These are phyloP conservation scores for Drosophila arizonae DNA, from an alignment of 1,140 invertebrate species.

Conservation along the genomic window DNA sequence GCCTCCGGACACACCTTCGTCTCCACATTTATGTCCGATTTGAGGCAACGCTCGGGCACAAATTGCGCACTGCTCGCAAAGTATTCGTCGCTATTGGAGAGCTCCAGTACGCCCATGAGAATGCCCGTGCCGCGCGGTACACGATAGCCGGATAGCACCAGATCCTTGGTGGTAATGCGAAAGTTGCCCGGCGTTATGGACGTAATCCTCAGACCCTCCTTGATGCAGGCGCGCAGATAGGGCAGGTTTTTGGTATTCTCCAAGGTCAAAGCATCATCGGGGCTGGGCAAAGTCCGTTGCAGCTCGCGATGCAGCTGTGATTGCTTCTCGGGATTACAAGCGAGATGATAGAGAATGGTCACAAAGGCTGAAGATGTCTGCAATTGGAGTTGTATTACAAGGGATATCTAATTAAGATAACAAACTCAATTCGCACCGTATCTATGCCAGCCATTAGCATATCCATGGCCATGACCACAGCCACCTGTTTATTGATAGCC, in stretches of 20 bases:
- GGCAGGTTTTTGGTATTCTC: slow-evolving; percentile 81
- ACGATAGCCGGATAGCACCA: slow-evolving; percentile 90
- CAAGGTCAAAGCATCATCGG: slow-evolving; percentile 74
- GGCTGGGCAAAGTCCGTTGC: slow-evolving; percentile 54
- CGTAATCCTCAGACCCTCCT: slow-evolving; percentile 89
- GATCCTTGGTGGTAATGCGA: slow-evolving; percentile 89
- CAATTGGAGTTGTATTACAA: neutral
- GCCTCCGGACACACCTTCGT: slow-evolving; percentile 76
- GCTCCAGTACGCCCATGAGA: slow-evolving; percentile 56
- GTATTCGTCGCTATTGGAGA: slow-evolving; percentile 82
- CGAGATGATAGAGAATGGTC: slow-evolving; percentile 75
- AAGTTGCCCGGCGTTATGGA: slow-evolving; percentile 93
- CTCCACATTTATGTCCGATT: slow-evolving; percentile 15
- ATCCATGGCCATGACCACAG: slow-evolving; percentile 87
- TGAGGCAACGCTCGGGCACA: slow-evolving; percentile 90
- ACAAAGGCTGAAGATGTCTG: slow-evolving; percentile 66
- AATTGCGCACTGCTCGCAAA: slow-evolving; percentile 88
- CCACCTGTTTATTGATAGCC: slow-evolving; percentile 85
- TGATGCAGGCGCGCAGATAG: slow-evolving; percentile 84
- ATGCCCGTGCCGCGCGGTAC: slow-evolving; percentile 89
- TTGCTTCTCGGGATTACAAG: slow-evolving; percentile 84
- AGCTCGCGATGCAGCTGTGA: slow-evolving; percentile 84
- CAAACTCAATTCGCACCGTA: slow-evolving; percentile 84
- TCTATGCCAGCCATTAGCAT: slow-evolving; percentile 90
- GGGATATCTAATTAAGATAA: neutral